Evolutionary conservation across 2,888 invertebrate genomes (phyloP).

Genomic region (Noctua fimbriata): DNA sequence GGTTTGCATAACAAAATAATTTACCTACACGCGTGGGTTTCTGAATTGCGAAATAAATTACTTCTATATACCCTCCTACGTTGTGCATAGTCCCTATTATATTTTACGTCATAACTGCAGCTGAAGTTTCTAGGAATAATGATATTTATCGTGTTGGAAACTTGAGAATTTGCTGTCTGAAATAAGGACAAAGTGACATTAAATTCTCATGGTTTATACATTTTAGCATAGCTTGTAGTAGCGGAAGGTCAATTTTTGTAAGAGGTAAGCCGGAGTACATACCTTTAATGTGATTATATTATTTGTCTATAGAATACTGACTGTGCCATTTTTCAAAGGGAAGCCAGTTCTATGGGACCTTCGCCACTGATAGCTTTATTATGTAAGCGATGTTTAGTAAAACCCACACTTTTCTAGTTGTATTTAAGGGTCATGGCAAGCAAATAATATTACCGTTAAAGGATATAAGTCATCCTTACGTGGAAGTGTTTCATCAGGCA

Average conservation of each 20-base stretch:
- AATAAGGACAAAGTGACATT: slow-evolving; percentile 1
- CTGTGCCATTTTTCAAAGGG: too few relatives aligned
- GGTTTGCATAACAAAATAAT: slow-evolving; percentile 31
- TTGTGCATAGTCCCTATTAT: not conserved
- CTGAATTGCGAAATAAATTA: slow-evolving; percentile 34
- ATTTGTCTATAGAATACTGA: too few relatives aligned
- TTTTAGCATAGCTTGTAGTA: not conserved
- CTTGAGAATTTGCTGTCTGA: not conserved
- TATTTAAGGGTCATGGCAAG: not conserved
- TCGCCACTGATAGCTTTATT: not conserved
- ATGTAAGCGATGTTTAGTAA: not conserved
- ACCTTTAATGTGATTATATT: too few relatives aligned
- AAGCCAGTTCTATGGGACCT: too few relatives aligned
- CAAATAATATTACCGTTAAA: not conserved
- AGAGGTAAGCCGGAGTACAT: too few relatives aligned
- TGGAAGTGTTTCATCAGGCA: too few relatives aligned
- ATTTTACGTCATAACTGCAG: slow-evolving; percentile 4
- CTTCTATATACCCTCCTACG: not conserved
- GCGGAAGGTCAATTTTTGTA: too few relatives aligned
- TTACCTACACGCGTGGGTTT: slow-evolving; percentile 35
- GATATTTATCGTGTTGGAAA: not conserved
- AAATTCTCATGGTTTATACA: not conserved
- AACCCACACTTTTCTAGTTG: not conserved
- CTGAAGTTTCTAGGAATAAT: not conserved
- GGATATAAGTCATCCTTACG: too few relatives aligned